A percentile compares a stretch with the other conserved stretches of the same genome.
phyloP scores from a whole-genome alignment of 2,888 invertebrate genomes.

The Phyto melanocephala region DNA sequence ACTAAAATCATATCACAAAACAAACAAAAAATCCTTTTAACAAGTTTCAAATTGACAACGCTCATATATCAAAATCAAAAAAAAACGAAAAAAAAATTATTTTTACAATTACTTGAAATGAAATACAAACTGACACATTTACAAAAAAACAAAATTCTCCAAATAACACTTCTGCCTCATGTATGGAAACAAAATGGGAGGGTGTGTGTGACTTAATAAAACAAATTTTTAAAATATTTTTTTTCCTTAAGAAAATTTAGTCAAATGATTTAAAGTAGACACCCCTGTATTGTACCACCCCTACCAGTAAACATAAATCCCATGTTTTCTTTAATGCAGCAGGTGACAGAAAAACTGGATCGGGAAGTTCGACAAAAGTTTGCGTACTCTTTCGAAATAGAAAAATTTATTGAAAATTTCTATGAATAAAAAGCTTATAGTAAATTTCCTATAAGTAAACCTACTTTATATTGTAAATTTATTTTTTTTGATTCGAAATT shows the following conservation, averaged over 20 bases:
- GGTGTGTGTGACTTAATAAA: slow-evolving; percentile 52
- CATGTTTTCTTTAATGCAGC: slow-evolving; percentile 6
- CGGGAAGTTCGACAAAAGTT: too few species aligned
- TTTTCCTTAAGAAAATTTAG: slow-evolving; percentile 20
- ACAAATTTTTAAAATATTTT: slow-evolving; percentile 16
- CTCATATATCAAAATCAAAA: slow-evolving; percentile 53
- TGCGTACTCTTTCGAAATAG: not conserved
- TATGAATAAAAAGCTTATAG: too few species aligned
- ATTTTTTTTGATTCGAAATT: too few species aligned
- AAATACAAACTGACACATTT: slow-evolving; percentile 58
- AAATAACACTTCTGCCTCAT: slow-evolving; percentile 62
- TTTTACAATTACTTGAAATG: not conserved
- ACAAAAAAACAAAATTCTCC: slow-evolving; percentile 41
- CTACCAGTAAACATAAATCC: not conserved
- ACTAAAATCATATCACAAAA: slow-evolving; percentile 70
- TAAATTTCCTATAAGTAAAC: too few species aligned
- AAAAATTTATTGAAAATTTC: too few species aligned
- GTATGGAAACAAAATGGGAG: slow-evolving; percentile 60
- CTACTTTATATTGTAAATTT: too few species aligned
- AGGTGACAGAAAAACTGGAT: slow-evolving; percentile 30
- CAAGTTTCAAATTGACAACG: slow-evolving; percentile 57
- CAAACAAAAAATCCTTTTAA: slow-evolving; percentile 46
- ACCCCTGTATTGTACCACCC: slow-evolving; percentile 4
- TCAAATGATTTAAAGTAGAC: slow-evolving; percentile 34
- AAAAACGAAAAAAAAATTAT: slow-evolving; percentile 3